phyloP scores from a whole-genome alignment of 2,888 invertebrate genomes.

The Tenthredo amoena region DNA sequence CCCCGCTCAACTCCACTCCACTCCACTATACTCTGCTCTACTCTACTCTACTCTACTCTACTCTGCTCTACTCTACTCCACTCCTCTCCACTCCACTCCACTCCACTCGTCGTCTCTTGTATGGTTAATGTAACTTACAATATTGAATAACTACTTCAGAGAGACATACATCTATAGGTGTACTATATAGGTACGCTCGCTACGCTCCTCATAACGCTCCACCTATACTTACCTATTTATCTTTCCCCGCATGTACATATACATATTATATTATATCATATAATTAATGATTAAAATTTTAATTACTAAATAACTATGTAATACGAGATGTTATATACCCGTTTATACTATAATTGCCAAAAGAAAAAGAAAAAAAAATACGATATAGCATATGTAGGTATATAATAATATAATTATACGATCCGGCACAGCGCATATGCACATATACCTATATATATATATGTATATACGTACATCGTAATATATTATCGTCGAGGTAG shows the following conservation, averaged over 20 bases:
- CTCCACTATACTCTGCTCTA: not conserved
- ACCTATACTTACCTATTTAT: not conserved
- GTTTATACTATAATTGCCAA: not conserved
- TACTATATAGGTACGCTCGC: no score
- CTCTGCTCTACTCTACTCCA: not conserved
- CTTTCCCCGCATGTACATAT: not conserved
- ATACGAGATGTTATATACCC: not conserved
- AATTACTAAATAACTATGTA: slow-evolving; percentile 51
- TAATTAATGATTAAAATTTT: not conserved
- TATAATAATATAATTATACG: not conserved
- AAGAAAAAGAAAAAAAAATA: not conserved
- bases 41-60: not conserved
- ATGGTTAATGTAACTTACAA: slow-evolving; percentile 25
- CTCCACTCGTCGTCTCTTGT: slow-evolving; percentile 11
- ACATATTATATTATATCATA: not conserved
- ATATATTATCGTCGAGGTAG: not conserved
- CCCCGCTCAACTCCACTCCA: not conserved
- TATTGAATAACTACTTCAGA: slow-evolving; percentile 26
- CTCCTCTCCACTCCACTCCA: not conserved
- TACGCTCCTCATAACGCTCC: not conserved
- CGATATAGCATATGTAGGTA: not conserved
- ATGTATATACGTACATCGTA: not conserved
- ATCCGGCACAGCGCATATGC: not conserved
- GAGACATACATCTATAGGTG: not conserved
- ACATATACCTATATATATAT: not conserved